phyloP scores from a whole-genome alignment of 2,797 vertebrate species.

The Esox masquinongy region DNA sequence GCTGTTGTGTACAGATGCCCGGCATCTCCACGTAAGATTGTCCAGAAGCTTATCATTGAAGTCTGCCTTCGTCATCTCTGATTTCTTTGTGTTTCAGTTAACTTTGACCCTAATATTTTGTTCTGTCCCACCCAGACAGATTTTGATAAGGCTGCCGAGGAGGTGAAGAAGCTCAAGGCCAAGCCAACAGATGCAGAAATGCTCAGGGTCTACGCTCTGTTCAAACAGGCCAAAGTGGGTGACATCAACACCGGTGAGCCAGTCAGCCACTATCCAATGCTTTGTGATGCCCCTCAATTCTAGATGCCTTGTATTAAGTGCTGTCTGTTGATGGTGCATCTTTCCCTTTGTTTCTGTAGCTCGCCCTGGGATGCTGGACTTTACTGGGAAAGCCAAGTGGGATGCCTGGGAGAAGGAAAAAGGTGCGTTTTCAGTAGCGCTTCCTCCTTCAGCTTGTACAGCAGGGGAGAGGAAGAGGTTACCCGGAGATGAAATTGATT shows the following conservation, averaged over 20 bases:
- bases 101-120: background rate
- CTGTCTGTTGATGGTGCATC: background rate
- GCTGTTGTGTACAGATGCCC: too few relatives aligned
- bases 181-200: slow-evolving; percentile 85
- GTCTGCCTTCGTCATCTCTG: background rate
- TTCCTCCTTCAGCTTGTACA: slow-evolving; percentile 2
- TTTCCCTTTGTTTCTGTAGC: slow-evolving; percentile 58
- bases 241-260: slow-evolving; percentile 86
- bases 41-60: too few relatives aligned
- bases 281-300: background rate
- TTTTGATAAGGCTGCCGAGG: slow-evolving; percentile 86
- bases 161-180: slow-evolving; percentile 85
- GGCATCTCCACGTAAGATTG: too few relatives aligned
- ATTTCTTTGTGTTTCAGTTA: background rate
- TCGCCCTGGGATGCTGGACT: slow-evolving; percentile 89
- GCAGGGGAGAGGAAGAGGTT: too few relatives aligned
- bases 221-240: slow-evolving; percentile 88
- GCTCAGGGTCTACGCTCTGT: slow-evolving; percentile 86
- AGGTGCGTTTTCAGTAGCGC: slow-evolving; percentile 66
- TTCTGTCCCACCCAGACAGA: slow-evolving; percentile 69
- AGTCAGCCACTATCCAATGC: background rate
- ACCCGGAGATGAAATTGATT: too few relatives aligned
- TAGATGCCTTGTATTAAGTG: background rate
- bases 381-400: slow-evolving; percentile 95
- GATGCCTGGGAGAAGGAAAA: slow-evolving; percentile 87